Percentiles rank a stretch among this genome's conserved stretches.
Evolutionary conservation across 2,888 invertebrate species (phyloP).

Genomic region (Acronicta alni): DNA sequence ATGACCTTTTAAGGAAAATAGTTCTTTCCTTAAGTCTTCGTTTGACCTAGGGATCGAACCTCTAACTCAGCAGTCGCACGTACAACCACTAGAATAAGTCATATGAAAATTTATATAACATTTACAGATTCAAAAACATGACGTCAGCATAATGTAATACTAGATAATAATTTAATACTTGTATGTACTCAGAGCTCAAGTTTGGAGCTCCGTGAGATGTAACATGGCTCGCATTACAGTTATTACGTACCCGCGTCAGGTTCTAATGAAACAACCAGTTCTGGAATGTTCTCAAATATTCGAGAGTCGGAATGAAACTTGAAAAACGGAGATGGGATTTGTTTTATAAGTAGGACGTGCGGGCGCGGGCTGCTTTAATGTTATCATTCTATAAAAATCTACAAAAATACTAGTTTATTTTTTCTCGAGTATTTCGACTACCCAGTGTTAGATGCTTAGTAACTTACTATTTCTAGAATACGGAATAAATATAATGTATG

Average conservation of each 20-base stretch:
- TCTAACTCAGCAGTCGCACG: no score
- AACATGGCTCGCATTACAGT: constrained; percentile 44
- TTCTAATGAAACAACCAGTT: constrained; percentile 49
- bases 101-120: not conserved
- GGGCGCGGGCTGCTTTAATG: constrained; percentile 5
- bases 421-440: no score
- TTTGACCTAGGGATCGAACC: no score
- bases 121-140: not conserved
- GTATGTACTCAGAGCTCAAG: constrained; percentile 18
- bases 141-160: constrained; percentile 3
- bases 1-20: no score
- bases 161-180: constrained; percentile 11
- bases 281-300: constrained; percentile 34
- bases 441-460: no score
- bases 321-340: constrained; percentile 24
- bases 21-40: no score
- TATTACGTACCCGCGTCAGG: constrained; percentile 42
- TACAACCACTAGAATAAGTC: no score
- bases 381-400: not conserved
- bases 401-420: not conserved
- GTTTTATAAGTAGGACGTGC: constrained; percentile 30
- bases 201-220: constrained; percentile 25
- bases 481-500: no score
- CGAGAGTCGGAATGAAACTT: constrained; percentile 21
- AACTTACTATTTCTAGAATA: no score